Base-by-base conservation (phyloP, 2,797 vertebrate genomes). In the Pterois miles region DNA sequence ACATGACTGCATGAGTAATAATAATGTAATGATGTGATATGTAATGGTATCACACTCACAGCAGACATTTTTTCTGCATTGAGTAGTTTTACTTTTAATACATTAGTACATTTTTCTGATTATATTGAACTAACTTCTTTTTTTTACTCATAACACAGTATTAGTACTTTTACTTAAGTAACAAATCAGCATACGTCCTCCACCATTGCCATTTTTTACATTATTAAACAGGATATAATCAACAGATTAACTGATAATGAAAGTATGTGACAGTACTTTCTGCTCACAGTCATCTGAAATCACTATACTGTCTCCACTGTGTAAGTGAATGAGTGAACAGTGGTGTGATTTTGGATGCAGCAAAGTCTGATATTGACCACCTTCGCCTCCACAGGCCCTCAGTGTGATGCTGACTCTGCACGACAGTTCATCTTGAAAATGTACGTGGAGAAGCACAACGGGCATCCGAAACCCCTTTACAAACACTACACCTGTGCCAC, bases 401-500 rank as follows among this genome's bases (percentile, higher is more conserved):
- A 81, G 66, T 33, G 93, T 59, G 89, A 98, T 8, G 91, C 93
- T 10, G 90, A 88, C 48, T 71, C 94, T 33, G 96, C 96, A 1
- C 93, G 88, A 91, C 90, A 95, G 65, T 98, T 97, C 85, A 97
- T 98, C 89, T 83, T 95, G 75, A 89, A 95, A 31, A 95, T 96
- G 87, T 97, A 96, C 38, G 76, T 92, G 86, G 89, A 95, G 20
- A 88, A 92, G 72, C 96, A 97, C 80, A 69, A 78, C 0, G 92
- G 93, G n/a, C 95, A 91, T 38, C 89, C 92, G 10, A 96, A 96
- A 82, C 77, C 82, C 18, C 95, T 97, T 66, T 98, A 96, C 80
- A 90, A 86, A 3, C 96, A 97, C 90, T 97, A 96, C 90, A 97
- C 96, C 12, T 97, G 96, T 23, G 96, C 96, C 43, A 98, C 97